These are phyloP conservation scores for Cydia amplana DNA, from an alignment of 1,140 invertebrate genomes.

Conservation along the genomic window DNA sequence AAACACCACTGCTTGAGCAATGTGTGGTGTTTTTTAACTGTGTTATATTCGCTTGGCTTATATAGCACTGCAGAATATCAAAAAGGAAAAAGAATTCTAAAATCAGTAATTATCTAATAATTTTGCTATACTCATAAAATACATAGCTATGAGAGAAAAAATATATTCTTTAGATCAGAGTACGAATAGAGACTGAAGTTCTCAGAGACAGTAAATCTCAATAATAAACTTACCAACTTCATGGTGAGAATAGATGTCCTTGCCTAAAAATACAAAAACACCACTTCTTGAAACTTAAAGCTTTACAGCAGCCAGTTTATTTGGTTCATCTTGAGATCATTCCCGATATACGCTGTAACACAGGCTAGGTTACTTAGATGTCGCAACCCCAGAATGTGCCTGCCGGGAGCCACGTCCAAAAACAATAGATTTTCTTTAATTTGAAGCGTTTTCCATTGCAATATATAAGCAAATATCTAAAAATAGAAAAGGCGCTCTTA, in stretches of 20 bases:
- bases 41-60: no score
- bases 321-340: not conserved
- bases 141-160: no score
- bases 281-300: not conserved
- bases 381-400: not conserved
- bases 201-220: not conserved
- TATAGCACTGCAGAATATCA: no score
- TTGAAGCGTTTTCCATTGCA: not conserved
- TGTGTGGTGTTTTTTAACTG: no score
- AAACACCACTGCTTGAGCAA: no score
- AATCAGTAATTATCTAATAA: no score
- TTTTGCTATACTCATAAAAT: no score
- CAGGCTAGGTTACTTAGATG: not conserved
- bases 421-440: not conserved
- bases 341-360: not conserved
- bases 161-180: no score
- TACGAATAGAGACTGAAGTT: not conserved
- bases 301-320: not conserved
- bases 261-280: conserved; percentile 14
- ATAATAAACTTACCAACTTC: conserved; percentile 17
- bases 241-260: not conserved
- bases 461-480: not conserved
- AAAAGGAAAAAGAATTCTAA: no score
- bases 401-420: not conserved
- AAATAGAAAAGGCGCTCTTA: not conserved